These are phyloP conservation scores for Sphenodon punctatus DNA, from an alignment of 2,797 vertebrate genomes.

Conservation along the genomic window DNA sequence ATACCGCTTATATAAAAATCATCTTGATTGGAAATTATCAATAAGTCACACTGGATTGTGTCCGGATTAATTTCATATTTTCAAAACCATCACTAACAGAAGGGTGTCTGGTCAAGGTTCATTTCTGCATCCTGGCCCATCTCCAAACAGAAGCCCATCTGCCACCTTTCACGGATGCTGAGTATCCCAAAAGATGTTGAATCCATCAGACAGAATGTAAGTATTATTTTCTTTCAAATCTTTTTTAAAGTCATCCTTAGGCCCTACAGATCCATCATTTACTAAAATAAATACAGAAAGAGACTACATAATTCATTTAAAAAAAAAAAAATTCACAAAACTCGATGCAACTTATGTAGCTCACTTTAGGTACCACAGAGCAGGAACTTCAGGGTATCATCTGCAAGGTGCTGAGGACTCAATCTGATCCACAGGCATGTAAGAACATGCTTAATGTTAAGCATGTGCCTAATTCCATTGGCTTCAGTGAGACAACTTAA, in stretches of 20 bases:
- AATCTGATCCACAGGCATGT: too few relatives aligned
- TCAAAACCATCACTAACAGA: not conserved
- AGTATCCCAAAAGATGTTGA: slow-evolving; percentile 20
- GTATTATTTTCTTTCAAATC: slow-evolving; percentile 12
- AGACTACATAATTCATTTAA: not conserved
- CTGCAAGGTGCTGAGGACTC: too few relatives aligned
- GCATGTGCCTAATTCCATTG: too few relatives aligned
- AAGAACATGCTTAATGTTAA: too few relatives aligned
- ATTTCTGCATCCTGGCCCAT: not conserved
- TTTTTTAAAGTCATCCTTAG: not conserved
- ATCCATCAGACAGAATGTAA: slow-evolving; percentile 45
- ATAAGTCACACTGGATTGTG: not conserved
- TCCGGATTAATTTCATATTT: not conserved
- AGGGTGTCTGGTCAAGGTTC: not conserved
- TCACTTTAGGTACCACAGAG: not conserved
- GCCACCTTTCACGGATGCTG: slow-evolving; percentile 9
- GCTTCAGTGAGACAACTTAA: too few relatives aligned
- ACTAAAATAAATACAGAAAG: not conserved
- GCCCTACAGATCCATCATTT: slow-evolving; percentile 13
- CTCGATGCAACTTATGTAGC: not conserved
- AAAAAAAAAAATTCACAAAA: not conserved
- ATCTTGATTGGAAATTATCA: not conserved
- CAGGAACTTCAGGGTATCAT: too few relatives aligned
- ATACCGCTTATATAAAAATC: not conserved
- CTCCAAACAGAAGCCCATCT: slow-evolving; percentile 31